Base-by-base conservation (phyloP, 23 tunicate species). In the Styela clava region DNA sequence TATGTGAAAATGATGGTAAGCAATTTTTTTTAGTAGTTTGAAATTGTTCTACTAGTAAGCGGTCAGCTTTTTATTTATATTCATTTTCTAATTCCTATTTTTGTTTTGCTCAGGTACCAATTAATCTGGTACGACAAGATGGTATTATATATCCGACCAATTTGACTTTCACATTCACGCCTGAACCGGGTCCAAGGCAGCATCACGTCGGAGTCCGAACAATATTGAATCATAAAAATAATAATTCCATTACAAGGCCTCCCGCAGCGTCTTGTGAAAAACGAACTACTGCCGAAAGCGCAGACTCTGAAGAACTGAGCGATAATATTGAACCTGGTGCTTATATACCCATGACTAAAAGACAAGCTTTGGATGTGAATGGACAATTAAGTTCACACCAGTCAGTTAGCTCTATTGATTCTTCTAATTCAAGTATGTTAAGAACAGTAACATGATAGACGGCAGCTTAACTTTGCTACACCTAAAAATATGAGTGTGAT, bases 91-190 rank as follows among this genome's bases (percentile, higher is more conserved):
- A n/a, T n/a, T n/a, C n/a, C n/a, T n/a, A n/a, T n/a, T n/a, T n/a
- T n/a, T 44, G 12, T 44, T 23, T 73, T 12, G 25, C 28, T 23
- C 79, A 91, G 97, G 97, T 94, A 7, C 98, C 98, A 18, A 88
- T 94, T 69, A 94, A 85, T 52, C 88, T 94, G 63, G 98, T 94
- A 32, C 86, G 98, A 28, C 74, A 61, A 69, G 98, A 94, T 72
- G 98, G 98, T 21, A 84, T 94, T 21, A 94, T 94, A 33, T 94
- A 88, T 84, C 90, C 98, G 35, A 88, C 93, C 44, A 83, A 87
- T 62, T 68, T 85, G 21, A 87, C 86, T 24, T 92, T 92, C 78
- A 87, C 92, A 33, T 92, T 73, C 79, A 82, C 90, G 34, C 97
- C 97, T 69, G 97, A 91, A 52, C 91, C 97, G 3, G 97, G 95